A percentile compares a stretch with the other conserved stretches of the same genome.
Evolutionary conservation across 2,113 vertebrate genomes (phyloP).

Genomic region (Gymnocephalus cernua): DNA sequence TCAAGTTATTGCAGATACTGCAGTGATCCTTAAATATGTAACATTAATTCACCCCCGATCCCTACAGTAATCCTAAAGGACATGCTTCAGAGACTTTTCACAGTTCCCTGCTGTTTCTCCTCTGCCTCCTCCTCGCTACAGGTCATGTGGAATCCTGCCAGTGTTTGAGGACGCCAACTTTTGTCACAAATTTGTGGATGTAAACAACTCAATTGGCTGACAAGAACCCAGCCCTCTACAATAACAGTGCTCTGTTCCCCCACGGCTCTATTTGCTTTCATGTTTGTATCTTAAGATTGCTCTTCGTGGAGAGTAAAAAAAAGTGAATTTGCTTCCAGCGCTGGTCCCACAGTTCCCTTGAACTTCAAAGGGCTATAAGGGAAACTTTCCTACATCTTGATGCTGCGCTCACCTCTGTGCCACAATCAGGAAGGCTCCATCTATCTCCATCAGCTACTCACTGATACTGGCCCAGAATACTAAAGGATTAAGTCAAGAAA

Average conservation of each 20-base stretch:
- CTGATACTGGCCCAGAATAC: constrained; percentile 31
- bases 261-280: constrained; percentile 68
- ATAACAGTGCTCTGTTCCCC: constrained; percentile 51
- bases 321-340: constrained; percentile 62
- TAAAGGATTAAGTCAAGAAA: constrained; percentile 14
- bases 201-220: constrained; percentile 76
- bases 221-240: constrained; percentile 54
- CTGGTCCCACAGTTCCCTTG: constrained; percentile 59
- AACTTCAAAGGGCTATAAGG: constrained; percentile 74
- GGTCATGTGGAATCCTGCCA: constrained; percentile 50
- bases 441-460: constrained; percentile 42
- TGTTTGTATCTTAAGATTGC: constrained; percentile 67
- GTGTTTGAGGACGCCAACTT: constrained; percentile 53
- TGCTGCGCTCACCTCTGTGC: constrained; percentile 50
- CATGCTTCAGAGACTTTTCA: constrained; percentile 4
- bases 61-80: neutral
- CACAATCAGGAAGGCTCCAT: constrained; percentile 56
- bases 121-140: constrained; percentile 17
- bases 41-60: neutral
- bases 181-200: constrained; percentile 66
- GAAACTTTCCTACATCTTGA: constrained; percentile 63
- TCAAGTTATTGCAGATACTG: neutral
- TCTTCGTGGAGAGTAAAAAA: constrained; percentile 15
- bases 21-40: neutral
- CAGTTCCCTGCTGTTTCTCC: constrained; percentile 3